Percentiles rank a stretch among this genome's conserved stretches.
phyloP scores from a whole-genome alignment of 2,888 invertebrate genomes.

The Melanostoma scalare region DNA sequence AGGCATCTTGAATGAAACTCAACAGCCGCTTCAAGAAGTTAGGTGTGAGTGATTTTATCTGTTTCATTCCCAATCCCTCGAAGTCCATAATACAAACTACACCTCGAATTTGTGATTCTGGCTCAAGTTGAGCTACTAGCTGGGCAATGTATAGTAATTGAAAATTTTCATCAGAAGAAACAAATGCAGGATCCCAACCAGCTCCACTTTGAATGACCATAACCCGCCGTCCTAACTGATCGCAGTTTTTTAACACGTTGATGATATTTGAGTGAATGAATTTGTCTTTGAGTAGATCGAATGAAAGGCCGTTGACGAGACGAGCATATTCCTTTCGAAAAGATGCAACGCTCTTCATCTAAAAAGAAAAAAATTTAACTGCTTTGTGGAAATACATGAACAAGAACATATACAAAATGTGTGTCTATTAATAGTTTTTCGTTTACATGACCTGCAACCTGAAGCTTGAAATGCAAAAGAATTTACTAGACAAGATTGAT shows the following conservation, averaged over 20 bases:
- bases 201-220: conserved; percentile 89
- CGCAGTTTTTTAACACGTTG: conserved; percentile 89
- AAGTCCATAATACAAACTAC: conserved; percentile 93
- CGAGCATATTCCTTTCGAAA: conserved; percentile 88
- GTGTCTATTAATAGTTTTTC: no score
- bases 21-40: conserved; percentile 89
- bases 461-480: no score
- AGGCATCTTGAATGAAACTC: conserved; percentile 92
- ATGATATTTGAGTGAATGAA: conserved; percentile 88
- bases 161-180: conserved; percentile 89
- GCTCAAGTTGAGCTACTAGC: conserved; percentile 88
- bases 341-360: conserved; percentile 90
- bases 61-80: conserved; percentile 89
- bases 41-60: conserved; percentile 87
- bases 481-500: no score
- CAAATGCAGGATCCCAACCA: conserved; percentile 89
- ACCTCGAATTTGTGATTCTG: conserved; percentile 90
- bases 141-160: conserved; percentile 91
- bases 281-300: conserved; percentile 86
- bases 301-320: conserved; percentile 86
- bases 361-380: conserved; percentile 30
- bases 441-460: no score
- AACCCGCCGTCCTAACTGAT: conserved; percentile 89
- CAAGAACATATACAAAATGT: no score
- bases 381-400: not conserved